Conservation (phyloP, 2,797 vertebrate species). For the Hypotaenidia okinawae region DNA sequence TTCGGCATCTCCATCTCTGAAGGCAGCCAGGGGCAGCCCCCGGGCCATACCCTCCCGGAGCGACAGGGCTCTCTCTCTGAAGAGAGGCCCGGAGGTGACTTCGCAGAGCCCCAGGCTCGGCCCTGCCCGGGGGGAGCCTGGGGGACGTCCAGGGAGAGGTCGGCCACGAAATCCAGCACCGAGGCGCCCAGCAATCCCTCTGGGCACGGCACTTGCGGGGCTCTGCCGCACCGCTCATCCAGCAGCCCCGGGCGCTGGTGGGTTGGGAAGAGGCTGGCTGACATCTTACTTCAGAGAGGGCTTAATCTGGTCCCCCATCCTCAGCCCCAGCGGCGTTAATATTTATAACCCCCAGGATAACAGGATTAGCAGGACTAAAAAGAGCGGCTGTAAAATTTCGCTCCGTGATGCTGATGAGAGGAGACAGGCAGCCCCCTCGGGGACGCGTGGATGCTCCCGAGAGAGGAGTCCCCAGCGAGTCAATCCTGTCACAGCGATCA, state of each 20-base stretch:
- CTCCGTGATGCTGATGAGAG: slow-evolving; percentile 68
- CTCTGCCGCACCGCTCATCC: slow-evolving; percentile 40
- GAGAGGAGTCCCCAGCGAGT: slow-evolving; percentile 54
- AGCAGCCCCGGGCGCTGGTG: neutral
- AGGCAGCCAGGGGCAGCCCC: slow-evolving; percentile 21
- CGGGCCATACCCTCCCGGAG: slow-evolving; percentile 37
- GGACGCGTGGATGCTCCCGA: slow-evolving; percentile 65
- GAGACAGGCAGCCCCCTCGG: slow-evolving; percentile 60
- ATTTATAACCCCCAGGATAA: slow-evolving; percentile 70
- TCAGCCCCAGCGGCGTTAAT: neutral
- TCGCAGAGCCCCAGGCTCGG: slow-evolving; percentile 62
- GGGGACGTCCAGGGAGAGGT: slow-evolving; percentile 77
- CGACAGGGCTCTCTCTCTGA: slow-evolving; percentile 32
- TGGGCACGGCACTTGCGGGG: slow-evolving; percentile 71
- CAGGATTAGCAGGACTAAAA: slow-evolving; percentile 68
- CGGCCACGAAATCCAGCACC: slow-evolving; percentile 80
- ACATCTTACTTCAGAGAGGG: slow-evolving; percentile 13
- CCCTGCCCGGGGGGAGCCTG: neutral
- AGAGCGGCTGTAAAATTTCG: slow-evolving; percentile 61
- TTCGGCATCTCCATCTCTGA: slow-evolving; percentile 50
- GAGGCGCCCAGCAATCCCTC: slow-evolving; percentile 74
- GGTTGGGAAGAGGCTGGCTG: slow-evolving; percentile 15
- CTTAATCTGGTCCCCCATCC: slow-evolving; percentile 28
- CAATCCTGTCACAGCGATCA: slow-evolving; percentile 78
- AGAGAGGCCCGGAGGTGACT: slow-evolving; percentile 54